phyloP scores from a whole-genome alignment of 2,888 invertebrate genomes.

The Muschampia plurimacula region DNA sequence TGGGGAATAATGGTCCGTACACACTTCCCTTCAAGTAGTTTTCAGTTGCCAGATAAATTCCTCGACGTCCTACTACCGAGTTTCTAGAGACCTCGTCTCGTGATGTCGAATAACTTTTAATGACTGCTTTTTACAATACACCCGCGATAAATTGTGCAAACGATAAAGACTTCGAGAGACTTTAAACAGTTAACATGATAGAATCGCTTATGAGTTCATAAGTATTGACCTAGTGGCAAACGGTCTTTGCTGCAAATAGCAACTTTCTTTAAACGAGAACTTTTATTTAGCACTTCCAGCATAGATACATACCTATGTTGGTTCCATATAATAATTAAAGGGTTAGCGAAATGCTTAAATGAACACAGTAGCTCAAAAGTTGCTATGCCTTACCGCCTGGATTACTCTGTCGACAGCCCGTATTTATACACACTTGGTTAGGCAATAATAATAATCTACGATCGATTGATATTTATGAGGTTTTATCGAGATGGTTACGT shows the following conservation, averaged over 20 bases:
- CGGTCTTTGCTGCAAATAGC: no score
- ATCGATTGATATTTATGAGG: background rate
- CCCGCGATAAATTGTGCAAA: slow-evolving; percentile 60
- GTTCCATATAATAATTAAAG: no score
- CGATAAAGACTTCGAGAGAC: slow-evolving; percentile 50
- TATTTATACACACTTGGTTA: no score
- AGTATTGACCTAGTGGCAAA: background rate
- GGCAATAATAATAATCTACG: background rate
- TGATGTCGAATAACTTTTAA: slow-evolving; percentile 77
- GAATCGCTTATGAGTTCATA: background rate
- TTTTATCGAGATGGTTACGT: background rate
- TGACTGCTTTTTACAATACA: slow-evolving; percentile 68
- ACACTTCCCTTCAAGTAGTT: slow-evolving; percentile 71
- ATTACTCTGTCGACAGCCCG: no score
- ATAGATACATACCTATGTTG: background rate
- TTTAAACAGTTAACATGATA: background rate
- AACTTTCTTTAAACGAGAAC: no score
- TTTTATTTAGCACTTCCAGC: background rate
- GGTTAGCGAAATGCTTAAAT: no score
- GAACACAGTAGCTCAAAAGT: no score
- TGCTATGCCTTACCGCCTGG: no score
- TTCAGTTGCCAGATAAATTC: slow-evolving; percentile 76
- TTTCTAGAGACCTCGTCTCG: slow-evolving; percentile 69
- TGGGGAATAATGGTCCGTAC: slow-evolving; percentile 71
- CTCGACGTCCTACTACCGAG: slow-evolving; percentile 58